Base-by-base conservation (phyloP, 2,888 invertebrate genomes). In the Schizotus pectinicornis region DNA sequence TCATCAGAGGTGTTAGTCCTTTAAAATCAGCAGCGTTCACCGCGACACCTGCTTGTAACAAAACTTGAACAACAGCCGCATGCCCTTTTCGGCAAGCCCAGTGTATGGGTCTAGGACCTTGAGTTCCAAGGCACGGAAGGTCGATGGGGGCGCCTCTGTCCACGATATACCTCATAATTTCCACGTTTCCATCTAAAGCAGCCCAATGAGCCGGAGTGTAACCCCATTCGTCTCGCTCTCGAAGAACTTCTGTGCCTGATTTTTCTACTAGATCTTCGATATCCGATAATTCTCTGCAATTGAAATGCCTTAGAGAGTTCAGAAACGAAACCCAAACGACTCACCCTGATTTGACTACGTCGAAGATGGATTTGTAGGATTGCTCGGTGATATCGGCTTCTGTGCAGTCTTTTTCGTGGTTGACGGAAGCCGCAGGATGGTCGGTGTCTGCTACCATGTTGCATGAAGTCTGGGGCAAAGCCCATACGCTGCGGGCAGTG, bases 171-270 rank as follows among this genome's bases (percentile, higher is more conserved):
- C 94, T 84, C 87, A 95, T 91, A 50, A 95, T 88, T 65, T 93
- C 91, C n/a, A 92, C 90, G 75, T 93, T 93, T 31, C 95, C 95
- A 74, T 94, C 94, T 45, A 95, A 81, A 37, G 92, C 91, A 0
- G 91, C 92, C 95, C 95, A 95, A 77, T 95, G 95, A 13, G 94
- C 94, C 0, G 94, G 93, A 0, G 95, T 95, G 79, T 95, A 94
- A 11, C 95, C 95, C 82, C 94, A 94, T 75, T 93, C 91, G 79
- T 95, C 95, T 12, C 94, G 85, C 0, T 90, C 89, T 52, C 89
- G 87, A 55, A 95, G 80, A 54, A 88, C 88, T 75, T 90, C 89
- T 11, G 87, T 83, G 0, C 94, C 94, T 38, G 88, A 84, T 76
- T 90, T 90, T 72, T 95, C 94, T 0, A 94, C 90, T 41, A 93